Percentiles rank a stretch among this genome's conserved stretches.
phyloP scores from a whole-genome alignment of 1,140 invertebrate genomes.

The Papilio helenus region DNA sequence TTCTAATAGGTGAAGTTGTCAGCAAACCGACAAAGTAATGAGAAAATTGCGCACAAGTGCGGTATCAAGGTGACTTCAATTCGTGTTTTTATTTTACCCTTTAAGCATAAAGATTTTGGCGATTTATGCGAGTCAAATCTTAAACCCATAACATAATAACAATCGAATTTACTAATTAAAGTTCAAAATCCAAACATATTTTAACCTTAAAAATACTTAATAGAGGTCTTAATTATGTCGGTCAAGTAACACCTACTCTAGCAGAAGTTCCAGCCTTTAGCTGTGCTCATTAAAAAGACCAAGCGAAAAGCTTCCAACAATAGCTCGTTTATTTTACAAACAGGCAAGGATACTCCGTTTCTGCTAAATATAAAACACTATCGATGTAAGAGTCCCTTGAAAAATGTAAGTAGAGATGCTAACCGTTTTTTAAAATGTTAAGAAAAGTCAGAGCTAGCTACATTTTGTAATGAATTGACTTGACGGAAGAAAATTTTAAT shows the following conservation, averaged over 20 bases:
- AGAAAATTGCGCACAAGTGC: background rate
- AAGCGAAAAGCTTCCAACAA: slow-evolving; percentile 8
- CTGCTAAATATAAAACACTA: background rate
- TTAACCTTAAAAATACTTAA: background rate
- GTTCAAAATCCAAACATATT: background rate
- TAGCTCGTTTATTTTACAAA: slow-evolving; percentile 4
- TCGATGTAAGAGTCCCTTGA: background rate
- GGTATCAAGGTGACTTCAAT: background rate
- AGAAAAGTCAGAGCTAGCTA: no score
- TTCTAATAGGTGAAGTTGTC: background rate
- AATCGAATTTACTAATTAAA: background rate
- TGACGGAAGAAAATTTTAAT: no score
- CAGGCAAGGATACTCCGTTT: background rate
- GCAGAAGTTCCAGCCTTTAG: background rate
- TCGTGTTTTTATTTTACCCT: background rate
- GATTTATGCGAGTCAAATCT: no score
- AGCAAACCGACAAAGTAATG: background rate
- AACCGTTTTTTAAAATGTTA: no score
- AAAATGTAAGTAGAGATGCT: no score
- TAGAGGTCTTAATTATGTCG: background rate
- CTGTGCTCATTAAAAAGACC: background rate
- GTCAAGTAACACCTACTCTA: slow-evolving; percentile 1
- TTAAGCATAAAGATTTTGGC: no score
- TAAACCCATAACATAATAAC: no score
- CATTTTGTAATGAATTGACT: no score